Conservation (phyloP, 23 tunicate genomes). For the Halocynthia roretzi region DNA sequence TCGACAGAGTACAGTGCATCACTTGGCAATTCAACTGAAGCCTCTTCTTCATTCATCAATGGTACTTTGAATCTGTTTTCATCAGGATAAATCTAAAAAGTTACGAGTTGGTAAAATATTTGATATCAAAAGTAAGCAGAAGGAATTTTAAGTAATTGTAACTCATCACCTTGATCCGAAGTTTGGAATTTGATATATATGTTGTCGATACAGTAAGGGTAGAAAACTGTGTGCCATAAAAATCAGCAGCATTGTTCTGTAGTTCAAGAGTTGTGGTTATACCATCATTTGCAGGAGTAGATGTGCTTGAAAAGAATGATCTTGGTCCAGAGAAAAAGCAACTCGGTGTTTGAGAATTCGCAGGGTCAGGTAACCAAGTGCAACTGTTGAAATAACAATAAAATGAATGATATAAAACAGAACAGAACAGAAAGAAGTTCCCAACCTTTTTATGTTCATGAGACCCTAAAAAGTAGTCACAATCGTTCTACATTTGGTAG, state of each 20-base stretch:
- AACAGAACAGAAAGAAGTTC: too few species aligned
- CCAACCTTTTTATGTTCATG: too few species aligned
- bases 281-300: slow-evolving; percentile 23
- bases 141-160: not conserved
- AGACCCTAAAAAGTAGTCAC: too few species aligned
- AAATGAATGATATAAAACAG: too few species aligned
- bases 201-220: slow-evolving; percentile 23
- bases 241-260: not conserved
- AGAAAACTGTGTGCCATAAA: slow-evolving; percentile 42
- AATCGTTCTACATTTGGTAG: too few species aligned
- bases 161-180: slow-evolving; percentile 41
- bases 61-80: slow-evolving; percentile 62
- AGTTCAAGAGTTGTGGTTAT: slow-evolving; percentile 1
- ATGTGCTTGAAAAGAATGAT: not conserved
- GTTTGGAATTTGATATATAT: slow-evolving; percentile 24
- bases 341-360: slow-evolving; percentile 1
- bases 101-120: not conserved
- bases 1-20: slow-evolving; percentile 48
- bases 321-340: slow-evolving; percentile 19
- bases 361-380: too few species aligned
- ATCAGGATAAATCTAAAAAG: slow-evolving; percentile 15
- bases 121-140: too few species aligned
- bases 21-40: not conserved
- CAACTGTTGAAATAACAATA: too few species aligned
- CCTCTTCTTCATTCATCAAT: slow-evolving; percentile 18